These are phyloP conservation scores for Lepidurus apus DNA, from an alignment of 1,140 invertebrate genomes.

Conservation along the genomic window DNA sequence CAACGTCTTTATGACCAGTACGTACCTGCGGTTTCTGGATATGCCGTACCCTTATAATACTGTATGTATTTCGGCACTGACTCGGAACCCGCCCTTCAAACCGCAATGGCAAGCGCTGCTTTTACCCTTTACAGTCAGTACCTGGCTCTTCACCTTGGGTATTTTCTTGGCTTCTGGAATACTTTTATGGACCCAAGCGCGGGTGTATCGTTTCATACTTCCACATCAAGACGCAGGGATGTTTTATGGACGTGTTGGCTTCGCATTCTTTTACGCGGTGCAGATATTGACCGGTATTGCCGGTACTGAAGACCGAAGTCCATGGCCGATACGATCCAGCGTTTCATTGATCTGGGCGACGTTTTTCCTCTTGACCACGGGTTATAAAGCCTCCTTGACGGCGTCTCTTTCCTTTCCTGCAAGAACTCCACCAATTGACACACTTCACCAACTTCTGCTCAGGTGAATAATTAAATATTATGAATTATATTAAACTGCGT, in stretches of 20 bases:
- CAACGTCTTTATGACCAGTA: conserved; percentile 38
- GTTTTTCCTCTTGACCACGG: conserved; percentile 28
- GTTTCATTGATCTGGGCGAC: conserved; percentile 27
- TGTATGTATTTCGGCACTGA: conserved; percentile 28
- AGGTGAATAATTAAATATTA: neutral
- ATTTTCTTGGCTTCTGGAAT: conserved; percentile 18
- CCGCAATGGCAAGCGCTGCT: conserved; percentile 34
- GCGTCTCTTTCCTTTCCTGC: conserved; percentile 23
- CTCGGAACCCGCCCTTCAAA: neutral
- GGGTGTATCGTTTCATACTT: conserved; percentile 6
- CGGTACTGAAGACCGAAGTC: conserved; percentile 17
- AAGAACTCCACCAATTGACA: conserved; percentile 35
- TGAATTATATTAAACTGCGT: too few relatives aligned
- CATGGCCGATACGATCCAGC: conserved; percentile 27
- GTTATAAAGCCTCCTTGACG: conserved; percentile 23
- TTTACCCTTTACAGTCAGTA: conserved; percentile 12
- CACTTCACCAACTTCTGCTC: conserved; percentile 28
- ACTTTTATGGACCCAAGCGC: neutral
- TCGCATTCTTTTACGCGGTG: conserved; percentile 25
- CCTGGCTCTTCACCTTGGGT: conserved; percentile 13
- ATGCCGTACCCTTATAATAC: conserved; percentile 29
- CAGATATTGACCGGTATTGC: conserved; percentile 25
- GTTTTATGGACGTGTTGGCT: conserved; percentile 1
- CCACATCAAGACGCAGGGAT: neutral
- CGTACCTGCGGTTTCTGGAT: conserved; percentile 32